phyloP scores from a whole-genome alignment of 2,888 invertebrate species.

The Leptothorax acervorum region DNA sequence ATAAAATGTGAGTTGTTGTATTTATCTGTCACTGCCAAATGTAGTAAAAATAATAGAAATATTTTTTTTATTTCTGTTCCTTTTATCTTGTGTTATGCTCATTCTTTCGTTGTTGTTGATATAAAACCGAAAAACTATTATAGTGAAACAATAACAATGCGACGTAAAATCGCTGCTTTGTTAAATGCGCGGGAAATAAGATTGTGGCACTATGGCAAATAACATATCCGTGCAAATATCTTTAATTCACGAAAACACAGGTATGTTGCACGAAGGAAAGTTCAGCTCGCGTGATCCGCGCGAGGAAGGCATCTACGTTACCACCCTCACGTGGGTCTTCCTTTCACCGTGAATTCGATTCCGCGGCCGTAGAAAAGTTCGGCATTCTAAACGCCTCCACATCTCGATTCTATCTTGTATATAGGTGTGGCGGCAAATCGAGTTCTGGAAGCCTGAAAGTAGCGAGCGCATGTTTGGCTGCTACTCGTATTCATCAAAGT shows the following conservation, averaged over 20 bases:
- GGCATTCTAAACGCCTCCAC: slow-evolving; percentile 39
- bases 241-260: slow-evolving; percentile 32
- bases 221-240: background rate
- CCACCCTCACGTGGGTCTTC: slow-evolving; percentile 3
- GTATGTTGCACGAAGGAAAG: background rate
- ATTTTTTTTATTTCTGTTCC: background rate
- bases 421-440: slow-evolving; percentile 40
- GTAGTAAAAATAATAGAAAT: background rate
- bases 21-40: background rate
- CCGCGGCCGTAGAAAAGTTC: slow-evolving; percentile 23
- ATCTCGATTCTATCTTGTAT: slow-evolving; percentile 34
- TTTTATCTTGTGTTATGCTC: background rate
- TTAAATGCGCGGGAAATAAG: background rate
- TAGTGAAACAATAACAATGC: background rate
- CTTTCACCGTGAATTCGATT: slow-evolving; percentile 44
- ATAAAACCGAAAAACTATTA: background rate
- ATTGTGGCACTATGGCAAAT: background rate
- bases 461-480: slow-evolving; percentile 38
- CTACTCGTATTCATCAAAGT: slow-evolving; percentile 43
- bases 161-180: background rate
- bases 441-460: slow-evolving; percentile 40
- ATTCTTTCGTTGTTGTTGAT: background rate
- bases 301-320: background rate
- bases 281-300: slow-evolving; percentile 8
- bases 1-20: background rate